Evolutionary conservation across 2,888 invertebrate species (phyloP).

Genomic region (Machimus rusticus): DNA sequence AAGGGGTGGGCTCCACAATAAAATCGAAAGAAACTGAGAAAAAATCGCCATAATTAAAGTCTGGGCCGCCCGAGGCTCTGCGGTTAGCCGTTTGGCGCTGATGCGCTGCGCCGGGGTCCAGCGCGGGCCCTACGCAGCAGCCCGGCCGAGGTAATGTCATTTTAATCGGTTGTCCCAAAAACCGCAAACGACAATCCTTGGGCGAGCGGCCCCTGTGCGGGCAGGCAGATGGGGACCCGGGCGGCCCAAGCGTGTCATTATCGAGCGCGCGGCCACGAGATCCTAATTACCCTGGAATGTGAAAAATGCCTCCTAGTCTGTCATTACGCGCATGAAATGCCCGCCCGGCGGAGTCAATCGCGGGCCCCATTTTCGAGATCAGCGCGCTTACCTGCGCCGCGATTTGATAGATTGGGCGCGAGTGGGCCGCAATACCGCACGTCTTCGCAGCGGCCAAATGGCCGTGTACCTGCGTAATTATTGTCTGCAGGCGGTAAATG

Average conservation of each 20-base stretch:
- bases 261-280: conserved; percentile 51
- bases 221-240: conserved; percentile 46
- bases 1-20: neutral
- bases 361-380: conserved; percentile 25
- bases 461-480: conserved; percentile 40
- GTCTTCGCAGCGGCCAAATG: neutral
- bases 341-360: conserved; percentile 30
- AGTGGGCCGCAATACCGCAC: conserved; percentile 19
- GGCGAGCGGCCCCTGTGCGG: conserved; percentile 30
- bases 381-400: neutral
- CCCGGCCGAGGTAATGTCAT: conserved; percentile 48
- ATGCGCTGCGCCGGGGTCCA: neutral
- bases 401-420: conserved; percentile 40
- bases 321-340: conserved; percentile 42
- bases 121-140: neutral
- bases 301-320: conserved; percentile 45
- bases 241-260: conserved; percentile 50
- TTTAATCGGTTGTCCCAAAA: conserved; percentile 51
- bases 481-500: conserved; percentile 46
- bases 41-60: neutral
- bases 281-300: conserved; percentile 51
- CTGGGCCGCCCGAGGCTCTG: neutral
- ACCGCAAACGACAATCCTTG: conserved; percentile 48
- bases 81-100: neutral
- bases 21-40: neutral